Conservation (phyloP, 2,797 vertebrate species). For the Chiroxiphia lanceolata region DNA sequence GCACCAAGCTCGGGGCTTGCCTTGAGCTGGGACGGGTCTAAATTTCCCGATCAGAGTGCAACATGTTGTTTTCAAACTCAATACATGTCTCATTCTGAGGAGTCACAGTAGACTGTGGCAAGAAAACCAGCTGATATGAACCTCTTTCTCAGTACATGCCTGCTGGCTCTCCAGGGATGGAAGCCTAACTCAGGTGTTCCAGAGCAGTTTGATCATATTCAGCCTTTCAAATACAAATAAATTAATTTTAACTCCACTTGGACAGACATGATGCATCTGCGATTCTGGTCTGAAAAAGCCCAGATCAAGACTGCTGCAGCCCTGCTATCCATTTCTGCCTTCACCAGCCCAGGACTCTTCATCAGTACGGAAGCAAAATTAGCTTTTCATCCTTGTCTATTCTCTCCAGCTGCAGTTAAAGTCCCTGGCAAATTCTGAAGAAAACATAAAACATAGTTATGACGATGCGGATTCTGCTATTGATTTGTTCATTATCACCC, state of each 20-base stretch:
- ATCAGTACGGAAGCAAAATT: not conserved
- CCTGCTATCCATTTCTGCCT: not conserved
- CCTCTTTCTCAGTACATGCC: not conserved
- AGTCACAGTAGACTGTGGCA: not conserved
- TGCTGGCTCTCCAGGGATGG: not conserved
- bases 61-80: not conserved
- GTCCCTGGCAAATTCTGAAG: not conserved
- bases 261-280: not conserved
- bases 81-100: not conserved
- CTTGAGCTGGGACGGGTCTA: not conserved
- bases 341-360: not conserved
- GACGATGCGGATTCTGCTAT: not conserved
- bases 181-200: not conserved
- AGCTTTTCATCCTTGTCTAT: not conserved
- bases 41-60: not conserved
- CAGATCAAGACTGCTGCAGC: not conserved
- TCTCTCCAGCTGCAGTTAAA: not conserved
- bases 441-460: not conserved
- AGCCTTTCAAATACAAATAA: not conserved
- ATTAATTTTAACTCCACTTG: not conserved
- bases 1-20: not conserved
- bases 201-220: not conserved
- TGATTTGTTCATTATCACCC: constrained; percentile 4
- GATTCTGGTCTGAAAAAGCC: not conserved
- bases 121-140: not conserved